These are phyloP conservation scores for Paradoxurus hermaphroditus DNA, from an alignment of 2,113 vertebrate species.

Conservation along the genomic window DNA sequence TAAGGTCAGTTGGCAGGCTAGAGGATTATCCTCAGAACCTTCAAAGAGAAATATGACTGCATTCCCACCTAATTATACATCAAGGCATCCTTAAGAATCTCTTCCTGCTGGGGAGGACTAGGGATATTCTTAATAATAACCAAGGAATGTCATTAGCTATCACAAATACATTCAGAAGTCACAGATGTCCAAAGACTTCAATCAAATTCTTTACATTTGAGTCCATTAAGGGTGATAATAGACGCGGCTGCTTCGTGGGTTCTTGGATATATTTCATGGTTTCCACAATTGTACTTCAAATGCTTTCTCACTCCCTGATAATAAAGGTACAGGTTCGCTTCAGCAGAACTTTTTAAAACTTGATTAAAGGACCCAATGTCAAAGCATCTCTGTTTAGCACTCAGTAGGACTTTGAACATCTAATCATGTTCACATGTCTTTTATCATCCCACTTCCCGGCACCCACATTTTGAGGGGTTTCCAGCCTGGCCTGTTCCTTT, in stretches of 20 bases:
- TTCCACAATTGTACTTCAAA: slow-evolving; percentile 58
- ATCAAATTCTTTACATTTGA: slow-evolving; percentile 29
- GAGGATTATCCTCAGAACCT: slow-evolving; percentile 76
- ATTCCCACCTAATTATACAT: slow-evolving; percentile 82
- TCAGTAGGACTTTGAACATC: slow-evolving; percentile 59
- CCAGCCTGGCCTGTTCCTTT: background rate
- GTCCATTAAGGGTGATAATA: slow-evolving; percentile 44
- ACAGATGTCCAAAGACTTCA: slow-evolving; percentile 59
- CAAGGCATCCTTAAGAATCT: slow-evolving; percentile 76
- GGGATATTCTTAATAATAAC: slow-evolving; percentile 69
- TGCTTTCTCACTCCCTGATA: slow-evolving; percentile 51
- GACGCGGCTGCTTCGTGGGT: slow-evolving; percentile 46
- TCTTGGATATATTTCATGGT: slow-evolving; percentile 52
- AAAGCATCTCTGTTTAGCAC: slow-evolving; percentile 64
- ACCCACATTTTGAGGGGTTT: slow-evolving; percentile 24
- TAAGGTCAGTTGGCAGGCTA: slow-evolving; percentile 76
- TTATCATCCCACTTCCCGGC: slow-evolving; percentile 39
- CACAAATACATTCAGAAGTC: slow-evolving; percentile 59
- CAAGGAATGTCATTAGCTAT: slow-evolving; percentile 58
- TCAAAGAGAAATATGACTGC: slow-evolving; percentile 73
- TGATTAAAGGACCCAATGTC: slow-evolving; percentile 69
- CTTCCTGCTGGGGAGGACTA: slow-evolving; percentile 59
- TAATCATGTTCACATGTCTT: slow-evolving; percentile 64
- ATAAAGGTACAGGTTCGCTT: slow-evolving; percentile 41
- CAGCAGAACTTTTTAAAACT: slow-evolving; percentile 61